These are phyloP conservation scores for Lordiphosa andalusiaca DNA, from an alignment of 2,888 invertebrate species.

Conservation along the genomic window DNA sequence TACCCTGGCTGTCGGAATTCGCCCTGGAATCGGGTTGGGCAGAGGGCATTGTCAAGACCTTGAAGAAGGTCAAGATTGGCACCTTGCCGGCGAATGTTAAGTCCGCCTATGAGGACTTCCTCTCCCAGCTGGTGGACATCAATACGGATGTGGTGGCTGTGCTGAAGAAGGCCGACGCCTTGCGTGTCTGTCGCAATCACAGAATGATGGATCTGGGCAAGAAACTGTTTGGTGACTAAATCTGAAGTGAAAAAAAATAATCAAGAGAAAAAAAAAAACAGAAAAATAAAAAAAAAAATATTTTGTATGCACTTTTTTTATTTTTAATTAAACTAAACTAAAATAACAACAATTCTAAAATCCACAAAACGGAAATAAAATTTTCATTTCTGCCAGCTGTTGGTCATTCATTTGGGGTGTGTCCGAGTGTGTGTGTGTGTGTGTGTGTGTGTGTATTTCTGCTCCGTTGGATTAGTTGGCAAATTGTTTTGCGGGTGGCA, in stretches of 20 bases:
- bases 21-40: constrained; percentile 97
- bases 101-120: constrained; percentile 93
- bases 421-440: neutral
- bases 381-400: constrained; percentile 39
- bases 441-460: constrained; percentile 1
- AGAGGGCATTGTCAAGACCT: constrained; percentile 90
- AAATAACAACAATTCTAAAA: constrained; percentile 32
- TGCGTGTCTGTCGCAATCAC: constrained; percentile 92
- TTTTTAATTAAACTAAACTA: constrained; percentile 44
- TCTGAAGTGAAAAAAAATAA: neutral
- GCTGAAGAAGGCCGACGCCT: constrained; percentile 90
- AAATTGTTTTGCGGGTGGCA: constrained; percentile 1
- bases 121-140: constrained; percentile 91
- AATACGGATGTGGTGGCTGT: constrained; percentile 88
- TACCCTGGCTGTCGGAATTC: constrained; percentile 95
- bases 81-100: constrained; percentile 91
- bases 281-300: constrained; percentile 26
- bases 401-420: constrained; percentile 40
- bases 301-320: constrained; percentile 49
- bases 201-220: constrained; percentile 94
- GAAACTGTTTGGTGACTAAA: constrained; percentile 91
- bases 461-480: constrained; percentile 8
- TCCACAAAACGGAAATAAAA: constrained; percentile 42
- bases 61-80: constrained; percentile 91
- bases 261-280: too few species aligned